Base-by-base conservation (phyloP, 2,888 invertebrate genomes). In the Drosophila kuntzei region DNA sequence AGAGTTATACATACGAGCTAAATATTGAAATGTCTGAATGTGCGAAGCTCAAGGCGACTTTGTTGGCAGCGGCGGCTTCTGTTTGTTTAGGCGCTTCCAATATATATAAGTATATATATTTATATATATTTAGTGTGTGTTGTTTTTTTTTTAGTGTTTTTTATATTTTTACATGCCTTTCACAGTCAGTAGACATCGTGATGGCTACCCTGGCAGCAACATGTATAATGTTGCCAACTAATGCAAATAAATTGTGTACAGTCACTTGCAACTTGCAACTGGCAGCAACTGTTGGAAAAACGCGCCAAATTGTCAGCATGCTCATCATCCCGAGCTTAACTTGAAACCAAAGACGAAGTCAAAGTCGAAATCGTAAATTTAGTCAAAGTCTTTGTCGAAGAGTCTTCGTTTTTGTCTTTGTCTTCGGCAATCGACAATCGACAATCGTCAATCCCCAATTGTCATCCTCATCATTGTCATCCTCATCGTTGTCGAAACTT, bases 221-320 rank as follows among this genome's bases (percentile, higher is more conserved):
- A 59, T 37, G 46, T 16, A 36, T 14, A 53, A 67, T 77, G 80
- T 87, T 87, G 85, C 72, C 87, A 87, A 87, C 87, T 84, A 82
- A 82, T 87, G 82, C 87, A 84, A 82, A 87, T 87, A 82, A 78
- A 83, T 83, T 87, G 80, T 74, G 51, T 71, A 70, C 81, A 75
- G 69, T 81, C 77, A 84, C 81, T 77, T 76, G 68, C 62, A 64
- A 62, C 41, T 18, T 20, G 18, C 14, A 39, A 32, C 43, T 7
- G 34, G 44, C 27, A 27, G 22, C 29, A 41, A 39, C 29, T 8
- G 32, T 18, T 20, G 16, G 47, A 34, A 53, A 46, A 43, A 54
- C 34, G 46, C 46, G 57, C 54, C 57, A 50, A 46, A 67, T 67
- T 62, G 72, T 58, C 72, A 59, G 65, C 55, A 22, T 66, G 84